A percentile compares a stretch with the other conserved stretches of the same genome.
Evolutionary conservation across 1,140 invertebrate species (phyloP).

Genomic region (Metopolophium dirhodum): DNA sequence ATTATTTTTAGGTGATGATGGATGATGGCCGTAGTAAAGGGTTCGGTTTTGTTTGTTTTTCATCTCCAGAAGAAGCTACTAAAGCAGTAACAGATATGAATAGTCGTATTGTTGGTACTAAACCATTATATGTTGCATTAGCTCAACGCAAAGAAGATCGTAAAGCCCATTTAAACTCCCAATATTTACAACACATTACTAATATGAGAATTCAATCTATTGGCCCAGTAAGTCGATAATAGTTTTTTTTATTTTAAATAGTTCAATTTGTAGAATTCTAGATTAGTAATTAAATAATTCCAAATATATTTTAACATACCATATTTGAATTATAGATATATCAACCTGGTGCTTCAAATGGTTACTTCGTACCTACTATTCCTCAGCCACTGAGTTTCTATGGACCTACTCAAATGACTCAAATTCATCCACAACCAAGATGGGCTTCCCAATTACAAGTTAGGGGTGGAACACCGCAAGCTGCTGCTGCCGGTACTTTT

Average conservation of each 20-base stretch:
- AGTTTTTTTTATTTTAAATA: neutral
- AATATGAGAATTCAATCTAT: slow-evolving; percentile 95
- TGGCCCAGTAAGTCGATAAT: slow-evolving; percentile 67
- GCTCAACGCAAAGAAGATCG: slow-evolving; percentile 99
- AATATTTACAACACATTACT: slow-evolving; percentile 96
- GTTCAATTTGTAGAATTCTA: no score
- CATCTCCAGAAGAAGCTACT: slow-evolving; percentile 97
- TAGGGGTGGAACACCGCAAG: slow-evolving; percentile 72
- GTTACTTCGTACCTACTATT: slow-evolving; percentile 91
- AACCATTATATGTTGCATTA: slow-evolving; percentile 97
- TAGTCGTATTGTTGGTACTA: slow-evolving; percentile 92
- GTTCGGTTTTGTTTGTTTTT: slow-evolving; percentile 99
- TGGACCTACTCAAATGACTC: slow-evolving; percentile 84
- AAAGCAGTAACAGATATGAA: slow-evolving; percentile 99
- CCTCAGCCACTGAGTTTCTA: slow-evolving; percentile 84
- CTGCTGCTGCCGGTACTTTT: slow-evolving; percentile 33
- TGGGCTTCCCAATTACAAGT: slow-evolving; percentile 85
- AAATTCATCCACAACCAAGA: slow-evolving; percentile 83
- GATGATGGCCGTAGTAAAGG: slow-evolving; percentile 94
- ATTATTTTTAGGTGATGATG: slow-evolving; percentile 77
- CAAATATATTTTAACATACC: no score
- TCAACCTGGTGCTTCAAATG: slow-evolving; percentile 79
- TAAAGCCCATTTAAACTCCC: slow-evolving; percentile 94
- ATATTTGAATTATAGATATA: slow-evolving; percentile 70
- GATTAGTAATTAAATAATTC: no score